A percentile compares a stretch with the other conserved stretches of the same genome.
These are phyloP conservation scores for Gnathonemus echidnorhynchus DNA, from an alignment of 2,113 vertebrate species.

Conservation along the genomic window DNA sequence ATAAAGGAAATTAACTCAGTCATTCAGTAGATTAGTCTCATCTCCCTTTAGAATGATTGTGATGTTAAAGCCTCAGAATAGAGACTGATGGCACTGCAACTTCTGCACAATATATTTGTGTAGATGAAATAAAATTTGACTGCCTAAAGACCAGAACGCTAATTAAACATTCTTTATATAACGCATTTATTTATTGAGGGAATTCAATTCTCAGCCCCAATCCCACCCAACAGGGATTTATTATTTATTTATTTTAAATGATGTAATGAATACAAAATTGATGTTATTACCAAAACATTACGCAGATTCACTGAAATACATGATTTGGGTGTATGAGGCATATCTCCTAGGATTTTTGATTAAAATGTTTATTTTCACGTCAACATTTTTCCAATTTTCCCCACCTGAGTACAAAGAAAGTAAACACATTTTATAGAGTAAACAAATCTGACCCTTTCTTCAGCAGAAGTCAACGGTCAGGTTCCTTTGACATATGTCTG, in stretches of 20 bases:
- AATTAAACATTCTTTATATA: background rate
- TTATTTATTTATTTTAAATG: background rate
- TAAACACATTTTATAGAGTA: background rate
- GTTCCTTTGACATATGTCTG: background rate
- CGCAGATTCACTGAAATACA: background rate
- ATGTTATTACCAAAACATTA: background rate
- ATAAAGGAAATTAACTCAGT: background rate
- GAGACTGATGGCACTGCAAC: background rate
- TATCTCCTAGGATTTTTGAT: background rate
- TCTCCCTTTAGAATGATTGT: slow-evolving; percentile 1
- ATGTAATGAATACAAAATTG: background rate
- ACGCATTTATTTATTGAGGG: background rate
- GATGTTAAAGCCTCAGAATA: background rate
- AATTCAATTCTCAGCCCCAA: background rate
- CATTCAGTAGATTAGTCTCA: background rate
- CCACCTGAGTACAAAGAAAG: background rate
- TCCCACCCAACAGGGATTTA: background rate
- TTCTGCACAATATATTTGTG: background rate
- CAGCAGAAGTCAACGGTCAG: background rate
- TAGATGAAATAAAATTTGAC: background rate
- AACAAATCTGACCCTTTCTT: background rate
- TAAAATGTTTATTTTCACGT: background rate
- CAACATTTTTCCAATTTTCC: background rate
- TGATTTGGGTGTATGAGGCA: background rate
- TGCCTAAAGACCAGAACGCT: background rate